Percentiles rank a stretch among this genome's conserved stretches.
Evolutionary conservation across 2,888 invertebrate species (phyloP).

Genomic region (Orthonevra nobilis): DNA sequence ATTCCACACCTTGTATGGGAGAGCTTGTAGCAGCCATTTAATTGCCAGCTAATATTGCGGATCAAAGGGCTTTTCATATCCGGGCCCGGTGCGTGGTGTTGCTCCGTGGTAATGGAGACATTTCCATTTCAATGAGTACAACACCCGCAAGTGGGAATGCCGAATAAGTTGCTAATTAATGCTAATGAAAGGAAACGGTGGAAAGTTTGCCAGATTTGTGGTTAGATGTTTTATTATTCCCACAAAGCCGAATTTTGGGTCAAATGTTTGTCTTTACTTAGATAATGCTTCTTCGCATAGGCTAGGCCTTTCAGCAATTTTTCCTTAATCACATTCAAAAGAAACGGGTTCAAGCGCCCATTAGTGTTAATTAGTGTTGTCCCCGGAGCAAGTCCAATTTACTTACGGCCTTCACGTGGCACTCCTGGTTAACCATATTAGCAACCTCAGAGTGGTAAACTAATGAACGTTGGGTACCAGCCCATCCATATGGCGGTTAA

Average conservation of each 20-base stretch:
- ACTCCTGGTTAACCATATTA: too few species aligned
- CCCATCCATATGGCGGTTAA: too few species aligned
- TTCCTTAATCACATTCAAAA: too few species aligned
- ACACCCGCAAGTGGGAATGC: constrained; percentile 20
- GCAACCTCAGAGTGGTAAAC: too few species aligned
- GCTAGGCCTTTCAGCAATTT: too few species aligned
- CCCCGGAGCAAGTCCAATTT: too few species aligned
- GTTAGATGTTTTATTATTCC: constrained; percentile 29
- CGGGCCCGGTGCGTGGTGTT: neutral
- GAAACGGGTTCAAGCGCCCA: too few species aligned
- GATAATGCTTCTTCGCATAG: too few species aligned
- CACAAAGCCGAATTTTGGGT: neutral
- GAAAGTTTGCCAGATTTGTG: constrained; percentile 16
- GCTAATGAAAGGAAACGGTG: constrained; percentile 39
- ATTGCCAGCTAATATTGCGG: constrained; percentile 33
- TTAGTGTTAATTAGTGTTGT: too few species aligned
- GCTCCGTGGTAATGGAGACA: constrained; percentile 22
- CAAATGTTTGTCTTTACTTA: too few species aligned
- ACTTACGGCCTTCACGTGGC: too few species aligned
- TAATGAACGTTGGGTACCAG: too few species aligned
- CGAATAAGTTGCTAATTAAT: constrained; percentile 48
- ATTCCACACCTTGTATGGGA: constrained; percentile 39
- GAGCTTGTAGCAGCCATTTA: constrained; percentile 28
- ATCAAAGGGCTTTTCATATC: constrained; percentile 19
- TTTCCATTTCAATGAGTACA: constrained; percentile 38